Base-by-base conservation (phyloP, 2,113 vertebrate species). In the Labeo rohita region DNA sequence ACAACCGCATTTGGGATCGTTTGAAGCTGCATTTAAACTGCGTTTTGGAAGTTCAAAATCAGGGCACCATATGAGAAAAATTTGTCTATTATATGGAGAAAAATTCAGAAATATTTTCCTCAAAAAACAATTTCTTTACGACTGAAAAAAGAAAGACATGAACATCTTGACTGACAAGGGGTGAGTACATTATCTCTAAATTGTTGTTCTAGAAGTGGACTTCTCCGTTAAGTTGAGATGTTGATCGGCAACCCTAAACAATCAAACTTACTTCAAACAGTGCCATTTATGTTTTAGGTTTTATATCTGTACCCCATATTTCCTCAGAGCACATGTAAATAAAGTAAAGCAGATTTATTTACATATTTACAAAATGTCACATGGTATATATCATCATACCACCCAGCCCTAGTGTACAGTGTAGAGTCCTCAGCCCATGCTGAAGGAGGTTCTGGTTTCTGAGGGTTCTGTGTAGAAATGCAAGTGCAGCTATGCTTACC, bases 401-500 rank as follows among this genome's bases (percentile, higher is more conserved):
- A 2, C 39, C 39, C 39, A n/a, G 21, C 9, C 39, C 70, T 52
- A 77, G 8, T 16, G 23, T 36, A 34, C 7, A 50, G 90, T 54
- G 6, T 86, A 86, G 85, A 82, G 85, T 89, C 92, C 92, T 92
- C 81, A 88, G 91, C 34, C 81, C 85, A 8, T 87, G 88, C 28
- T 84, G 63, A 50, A 87, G 87, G 49, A 85, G 83, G 56, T 59
- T 72, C 78, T 79, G 50, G 66, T 47, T 8, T 8, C 56, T n/a
- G 0, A 16, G 54, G 56, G 56, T 7, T 59, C 56, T n/a, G 18
- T 45, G 91, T 54, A 83, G 89, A 49, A 89, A 86, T 0, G 45
- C 36, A 89, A 80, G 89, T 85, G 79, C 86, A 90, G 36, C 75
- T 72, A 39, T 93, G 91, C 96, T 97, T 96, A 97, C 97, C 97